Conservation (phyloP, 2,888 invertebrate genomes). For the Watsonalla cultraria region DNA sequence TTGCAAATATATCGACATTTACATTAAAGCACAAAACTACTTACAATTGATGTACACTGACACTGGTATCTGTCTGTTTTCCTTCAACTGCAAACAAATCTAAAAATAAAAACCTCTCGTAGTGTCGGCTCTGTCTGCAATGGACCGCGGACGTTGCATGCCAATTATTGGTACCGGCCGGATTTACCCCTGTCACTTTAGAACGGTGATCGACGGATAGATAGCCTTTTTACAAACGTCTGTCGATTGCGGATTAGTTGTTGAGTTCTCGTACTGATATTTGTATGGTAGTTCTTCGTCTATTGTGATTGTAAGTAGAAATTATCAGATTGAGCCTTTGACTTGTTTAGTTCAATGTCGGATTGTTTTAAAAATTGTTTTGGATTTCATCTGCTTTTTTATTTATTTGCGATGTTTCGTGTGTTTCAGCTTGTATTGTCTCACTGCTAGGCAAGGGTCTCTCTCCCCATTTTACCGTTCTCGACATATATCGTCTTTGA, state of each 20-base stretch:
- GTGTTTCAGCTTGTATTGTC: too few species aligned
- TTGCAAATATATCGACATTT: too few species aligned
- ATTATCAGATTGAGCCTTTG: background rate
- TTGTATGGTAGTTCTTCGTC: conserved; percentile 15
- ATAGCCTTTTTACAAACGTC: conserved; percentile 21
- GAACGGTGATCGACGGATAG: conserved; percentile 46
- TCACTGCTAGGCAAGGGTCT: too few species aligned
- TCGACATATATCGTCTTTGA: too few species aligned
- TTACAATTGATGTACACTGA: too few species aligned
- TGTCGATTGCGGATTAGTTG: conserved; percentile 6
- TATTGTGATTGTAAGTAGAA: conserved; percentile 2
- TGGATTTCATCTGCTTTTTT: too few species aligned
- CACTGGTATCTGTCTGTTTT: background rate
- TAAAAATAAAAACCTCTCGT: conserved; percentile 12
- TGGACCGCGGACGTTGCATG: conserved; percentile 41
- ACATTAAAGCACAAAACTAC: too few species aligned
- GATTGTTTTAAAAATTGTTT: too few species aligned
- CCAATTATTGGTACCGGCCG: conserved; percentile 56
- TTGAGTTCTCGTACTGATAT: background rate
- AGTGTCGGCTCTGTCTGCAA: conserved; percentile 24
- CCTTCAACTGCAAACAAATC: background rate
- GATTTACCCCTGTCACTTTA: conserved; percentile 51
- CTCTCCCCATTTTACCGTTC: too few species aligned
- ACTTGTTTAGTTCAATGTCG: too few species aligned
- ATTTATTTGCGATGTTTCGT: too few species aligned